These are phyloP conservation scores for Ephialtes manifestator DNA, from an alignment of 2,888 invertebrate species.

Conservation along the genomic window DNA sequence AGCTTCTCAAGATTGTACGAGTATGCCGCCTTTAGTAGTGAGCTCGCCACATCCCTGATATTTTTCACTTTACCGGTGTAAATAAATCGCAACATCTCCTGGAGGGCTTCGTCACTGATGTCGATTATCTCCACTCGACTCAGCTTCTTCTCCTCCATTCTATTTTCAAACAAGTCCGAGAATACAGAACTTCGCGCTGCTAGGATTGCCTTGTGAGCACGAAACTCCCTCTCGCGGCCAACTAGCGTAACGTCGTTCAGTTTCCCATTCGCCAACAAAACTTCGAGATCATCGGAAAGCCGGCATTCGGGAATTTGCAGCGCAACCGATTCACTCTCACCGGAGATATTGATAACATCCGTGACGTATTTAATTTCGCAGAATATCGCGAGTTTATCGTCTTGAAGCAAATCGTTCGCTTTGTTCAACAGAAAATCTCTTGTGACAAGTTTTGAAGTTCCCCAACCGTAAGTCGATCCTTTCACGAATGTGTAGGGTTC, in stretches of 20 bases:
- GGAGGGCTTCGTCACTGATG: not conserved
- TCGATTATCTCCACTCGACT: slow-evolving; percentile 4
- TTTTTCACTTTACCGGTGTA: not conserved
- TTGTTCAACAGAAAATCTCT: slow-evolving; percentile 48
- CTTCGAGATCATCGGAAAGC: not conserved
- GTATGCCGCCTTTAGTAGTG: not conserved
- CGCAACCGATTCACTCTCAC: not conserved
- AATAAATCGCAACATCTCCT: slow-evolving; percentile 6
- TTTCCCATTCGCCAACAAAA: not conserved
- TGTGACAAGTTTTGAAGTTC: slow-evolving; percentile 87
- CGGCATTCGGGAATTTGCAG: not conserved
- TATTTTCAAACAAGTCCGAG: not conserved
- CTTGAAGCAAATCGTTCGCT: slow-evolving; percentile 84
- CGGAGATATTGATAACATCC: not conserved
- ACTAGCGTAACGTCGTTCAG: slow-evolving; percentile 1
- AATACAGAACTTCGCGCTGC: slow-evolving; percentile 26
- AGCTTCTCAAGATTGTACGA: slow-evolving; percentile 11
- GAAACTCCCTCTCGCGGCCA: not conserved
- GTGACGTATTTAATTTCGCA: slow-evolving; percentile 96
- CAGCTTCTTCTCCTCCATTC: not conserved
- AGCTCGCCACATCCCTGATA: not conserved
- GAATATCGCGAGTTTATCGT: slow-evolving; percentile 98
- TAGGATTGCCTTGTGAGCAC: slow-evolving; percentile 15
- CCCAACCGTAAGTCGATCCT: slow-evolving; percentile 92
- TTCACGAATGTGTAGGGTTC: slow-evolving; percentile 20